Conservation (phyloP, 2,888 invertebrate species). For the Ichneumoninae sp. region DNA sequence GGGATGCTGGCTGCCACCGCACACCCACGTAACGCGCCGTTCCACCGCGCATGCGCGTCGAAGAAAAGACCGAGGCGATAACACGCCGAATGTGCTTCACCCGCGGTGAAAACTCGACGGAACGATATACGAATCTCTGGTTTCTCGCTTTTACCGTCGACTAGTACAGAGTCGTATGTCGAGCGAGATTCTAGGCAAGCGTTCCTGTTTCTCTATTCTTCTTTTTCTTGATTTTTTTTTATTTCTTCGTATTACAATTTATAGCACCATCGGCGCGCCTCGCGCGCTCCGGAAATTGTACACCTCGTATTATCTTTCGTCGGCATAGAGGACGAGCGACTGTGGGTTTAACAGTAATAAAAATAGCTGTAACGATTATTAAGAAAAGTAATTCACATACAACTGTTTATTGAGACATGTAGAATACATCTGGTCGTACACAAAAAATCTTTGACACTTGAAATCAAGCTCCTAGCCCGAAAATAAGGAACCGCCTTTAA, state of each 20-base stretch:
- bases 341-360: conserved; percentile 47
- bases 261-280: too few species aligned
- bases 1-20: not conserved
- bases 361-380: conserved; percentile 69
- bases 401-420: conserved; percentile 89
- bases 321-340: not conserved
- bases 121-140: not conserved
- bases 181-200: not conserved
- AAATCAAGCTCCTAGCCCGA: conserved; percentile 84
- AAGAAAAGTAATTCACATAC: conserved; percentile 87
- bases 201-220: not conserved
- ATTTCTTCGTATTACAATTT: too few species aligned
- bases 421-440: conserved; percentile 85
- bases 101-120: not conserved
- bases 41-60: not conserved
- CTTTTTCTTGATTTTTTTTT: not conserved
- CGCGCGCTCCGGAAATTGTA: not conserved
- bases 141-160: conserved; percentile 41
- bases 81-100: not conserved
- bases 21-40: not conserved
- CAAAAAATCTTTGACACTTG: conserved; percentile 84
- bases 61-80: not conserved
- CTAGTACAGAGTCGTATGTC: conserved; percentile 6
- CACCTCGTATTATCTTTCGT: not conserved
- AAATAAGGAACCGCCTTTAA: conserved; percentile 80